Base-by-base conservation (phyloP, 2,797 vertebrate genomes). In the Gouania willdenowi region DNA sequence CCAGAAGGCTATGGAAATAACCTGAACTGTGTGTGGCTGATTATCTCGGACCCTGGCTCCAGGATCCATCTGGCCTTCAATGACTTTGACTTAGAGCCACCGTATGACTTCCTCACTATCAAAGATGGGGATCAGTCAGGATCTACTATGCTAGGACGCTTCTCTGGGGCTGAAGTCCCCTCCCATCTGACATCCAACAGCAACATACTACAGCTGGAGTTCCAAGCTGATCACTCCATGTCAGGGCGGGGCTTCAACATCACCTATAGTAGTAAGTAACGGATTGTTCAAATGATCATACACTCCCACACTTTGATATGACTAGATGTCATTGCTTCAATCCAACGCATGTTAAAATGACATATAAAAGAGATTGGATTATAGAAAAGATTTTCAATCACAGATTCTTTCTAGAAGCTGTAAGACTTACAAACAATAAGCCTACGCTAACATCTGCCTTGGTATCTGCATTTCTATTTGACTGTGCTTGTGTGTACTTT, bases 1-100 rank as follows among this genome's bases (percentile, higher is more conserved):
- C 97, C 97, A 15, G 97, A 99, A 41, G 97, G 96, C 35, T 99
- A 99, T 29, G 96, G 95, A n/a, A 98, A 99, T 86, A 99, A 98
- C 69, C 87, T 99, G 66, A 98, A 99, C 71, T 99, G 97, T 11
- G 94, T 98, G 49, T 99, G 97, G 96, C 90, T 96, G 49, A 95
- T 99, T 48, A 93, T 98, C 75, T 94, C 95, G 1, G 94, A 97
- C 52, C 83, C 90, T 2, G 95, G 96, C 18, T 97, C 94, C 66
- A 86, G 97, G 51, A 98, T 99, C 28, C 94, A 99, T 71, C 88
- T 98, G 40, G 92, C 95, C 15, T 98, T 99, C 77, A 98, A 98
- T 70, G 97, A 99, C 81, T 99, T 99, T 66, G 97, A 98, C 74
- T 79, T 98, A 63, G 96, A 99, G 85, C 93, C 94, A 26, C 96